Evolutionary conservation across 2,888 invertebrate genomes (phyloP), one percentile per base, ranked within the genome.

Genomic region (Mimumesa dahlbomi): DNA sequence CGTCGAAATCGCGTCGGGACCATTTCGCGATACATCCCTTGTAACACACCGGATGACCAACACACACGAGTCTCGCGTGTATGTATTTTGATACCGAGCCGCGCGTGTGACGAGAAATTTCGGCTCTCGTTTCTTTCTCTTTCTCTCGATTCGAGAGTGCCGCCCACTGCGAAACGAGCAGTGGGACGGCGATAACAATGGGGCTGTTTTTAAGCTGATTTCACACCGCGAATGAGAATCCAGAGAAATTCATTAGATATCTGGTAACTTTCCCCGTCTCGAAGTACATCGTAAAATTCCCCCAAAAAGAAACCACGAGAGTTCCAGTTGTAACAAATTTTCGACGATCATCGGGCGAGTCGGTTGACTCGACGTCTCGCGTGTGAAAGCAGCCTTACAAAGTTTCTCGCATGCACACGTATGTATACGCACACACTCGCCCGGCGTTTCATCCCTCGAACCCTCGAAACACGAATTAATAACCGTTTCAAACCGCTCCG

Each of bases 151-250:
- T 61, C 63, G 62, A 58, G 62, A 58, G 56, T 70, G 77, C 74
- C 81, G 73, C 80, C 83, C 81, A 82, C 82, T 82, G 83, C 81
- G 84, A 87, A 86, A 83, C 82, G 81, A 84, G 79, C 82, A 71
- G 75, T 81, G 75, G 77, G 75, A 81, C 79, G 79, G 74, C 83
- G 81, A 84, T 83, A 86, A 86, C 87, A 87, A 86, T 85, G 82
- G 83, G 84, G 81, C 82, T 87, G 86, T 85, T 86, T 88, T 88
- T 88, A 86, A 84, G 25, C 25, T 25, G 4, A 5, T 25, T 25
- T 7, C 25, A 25, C 25, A 25, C 25, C 25, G 25, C 49, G n/a
- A n/a, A n/a, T n/a, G n/a, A n/a, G n/a, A n/a, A n/a, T n/a, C n/a
- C n/a, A n/a, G n/a, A n/a, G n/a, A n/a, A n/a, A n/a, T n/a, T n/a